A percentile compares a stretch with the other conserved stretches of the same genome.
phyloP scores from a whole-genome alignment of 2,888 invertebrate genomes.

The Caenorhabditis sp. region DNA sequence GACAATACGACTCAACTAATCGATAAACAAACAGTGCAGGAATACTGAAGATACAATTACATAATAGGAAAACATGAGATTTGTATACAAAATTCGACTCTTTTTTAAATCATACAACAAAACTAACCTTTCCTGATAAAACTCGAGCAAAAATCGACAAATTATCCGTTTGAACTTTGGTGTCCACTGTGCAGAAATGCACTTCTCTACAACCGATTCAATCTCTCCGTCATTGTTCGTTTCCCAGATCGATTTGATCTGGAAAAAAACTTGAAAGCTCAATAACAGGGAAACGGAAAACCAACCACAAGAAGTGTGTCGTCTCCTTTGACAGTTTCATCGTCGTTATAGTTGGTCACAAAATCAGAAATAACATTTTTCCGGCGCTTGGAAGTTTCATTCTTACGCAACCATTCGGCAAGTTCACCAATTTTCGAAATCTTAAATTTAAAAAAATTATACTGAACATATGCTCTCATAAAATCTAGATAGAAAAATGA shows the following conservation, averaged over 20 bases:
- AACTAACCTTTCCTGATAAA: slow-evolving; percentile 1
- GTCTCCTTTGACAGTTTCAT: not conserved
- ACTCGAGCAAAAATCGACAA: slow-evolving; percentile 12
- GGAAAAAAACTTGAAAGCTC: not conserved
- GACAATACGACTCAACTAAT: slow-evolving; percentile 22
- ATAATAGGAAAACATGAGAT: too few relatives aligned
- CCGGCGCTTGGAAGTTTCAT: not conserved
- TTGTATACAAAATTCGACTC: not conserved
- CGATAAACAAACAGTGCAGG: slow-evolving; percentile 18
- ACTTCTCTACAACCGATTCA: slow-evolving; percentile 17
- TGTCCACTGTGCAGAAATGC: slow-evolving; percentile 21
- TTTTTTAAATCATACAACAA: not conserved
- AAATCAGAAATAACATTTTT: not conserved
- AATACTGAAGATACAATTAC: slow-evolving; percentile 1
- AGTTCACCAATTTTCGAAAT: not conserved
- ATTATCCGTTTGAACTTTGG: slow-evolving; percentile 11
- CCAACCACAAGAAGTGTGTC: not conserved
- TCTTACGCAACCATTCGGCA: not conserved
- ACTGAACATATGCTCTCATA: too few relatives aligned
- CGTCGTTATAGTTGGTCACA: not conserved
- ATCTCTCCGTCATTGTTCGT: slow-evolving; percentile 5
- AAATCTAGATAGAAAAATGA: too few relatives aligned
- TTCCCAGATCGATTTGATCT: slow-evolving; percentile 3
- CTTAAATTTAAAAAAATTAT: not conserved
- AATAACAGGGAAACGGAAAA: not conserved